Percentiles rank a stretch among this genome's conserved stretches.
Evolutionary conservation across 1,140 invertebrate species (phyloP).

Genomic region (Eulimnadia texana): DNA sequence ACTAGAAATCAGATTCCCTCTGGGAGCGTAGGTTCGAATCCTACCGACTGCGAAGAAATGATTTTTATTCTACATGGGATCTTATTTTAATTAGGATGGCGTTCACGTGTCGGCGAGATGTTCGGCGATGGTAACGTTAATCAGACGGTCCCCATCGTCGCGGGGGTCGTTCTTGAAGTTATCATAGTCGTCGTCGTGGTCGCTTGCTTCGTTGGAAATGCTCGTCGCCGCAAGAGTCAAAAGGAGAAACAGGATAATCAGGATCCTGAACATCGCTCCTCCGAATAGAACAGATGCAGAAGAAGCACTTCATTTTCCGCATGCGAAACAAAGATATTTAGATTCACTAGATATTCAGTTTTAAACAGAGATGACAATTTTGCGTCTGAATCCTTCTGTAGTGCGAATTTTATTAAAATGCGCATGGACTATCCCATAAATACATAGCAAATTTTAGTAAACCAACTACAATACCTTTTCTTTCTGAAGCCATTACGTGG

Average conservation of each 20-base stretch:
- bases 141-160: conserved; percentile 35
- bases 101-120: background rate
- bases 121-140: background rate
- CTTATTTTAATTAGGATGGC: background rate
- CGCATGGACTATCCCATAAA: no score
- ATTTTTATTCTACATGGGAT: no score
- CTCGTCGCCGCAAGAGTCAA: conserved; percentile 14
- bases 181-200: conserved; percentile 37
- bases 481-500: no score
- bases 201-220: conserved; percentile 37
- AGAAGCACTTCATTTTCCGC: no score
- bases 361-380: no score
- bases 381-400: no score
- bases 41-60: no score
- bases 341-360: background rate
- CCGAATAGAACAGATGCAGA: background rate
- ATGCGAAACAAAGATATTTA: background rate
- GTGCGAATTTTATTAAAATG: no score
- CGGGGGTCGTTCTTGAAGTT: conserved; percentile 35
- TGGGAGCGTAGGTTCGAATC: no score
- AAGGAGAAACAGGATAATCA: background rate
- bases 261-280: background rate
- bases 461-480: no score
- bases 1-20: no score
- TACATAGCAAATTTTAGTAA: no score